Evolutionary conservation across 2,888 invertebrate genomes (phyloP).

Genomic region (Zygothrica quintamaculata): DNA sequence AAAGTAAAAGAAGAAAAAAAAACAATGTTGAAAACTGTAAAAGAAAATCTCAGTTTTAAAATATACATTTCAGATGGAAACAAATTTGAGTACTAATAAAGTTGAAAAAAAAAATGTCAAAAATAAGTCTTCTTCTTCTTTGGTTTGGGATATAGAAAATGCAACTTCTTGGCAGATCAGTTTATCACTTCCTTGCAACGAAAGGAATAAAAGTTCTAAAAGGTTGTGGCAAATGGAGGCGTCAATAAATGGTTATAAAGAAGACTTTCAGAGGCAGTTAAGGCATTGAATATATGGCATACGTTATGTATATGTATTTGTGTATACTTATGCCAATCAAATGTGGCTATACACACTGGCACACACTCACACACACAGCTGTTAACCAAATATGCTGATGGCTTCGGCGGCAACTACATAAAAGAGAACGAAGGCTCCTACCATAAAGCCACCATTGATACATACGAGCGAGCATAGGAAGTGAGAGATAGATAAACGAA

Average conservation of each 20-base stretch:
- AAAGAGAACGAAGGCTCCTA: conserved; percentile 36
- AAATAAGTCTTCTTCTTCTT: conserved; percentile 10
- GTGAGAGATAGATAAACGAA: conserved; percentile 34
- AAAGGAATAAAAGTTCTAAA: conserved; percentile 33
- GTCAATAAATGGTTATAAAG: conserved; percentile 52
- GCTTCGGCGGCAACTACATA: conserved; percentile 56
- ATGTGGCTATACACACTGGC: conserved; percentile 46
- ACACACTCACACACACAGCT: conserved; percentile 29
- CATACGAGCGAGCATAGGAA: conserved; percentile 27
- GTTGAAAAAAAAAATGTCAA: conserved; percentile 67
- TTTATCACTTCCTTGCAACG: conserved; percentile 11
- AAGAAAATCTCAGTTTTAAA: conserved; percentile 22
- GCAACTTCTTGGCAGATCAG: conserved; percentile 1
- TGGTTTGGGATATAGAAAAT: background rate
- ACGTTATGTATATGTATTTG: conserved; percentile 21
- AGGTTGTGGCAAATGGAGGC: conserved; percentile 25
- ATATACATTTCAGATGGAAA: conserved; percentile 47
- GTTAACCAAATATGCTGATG: conserved; percentile 64
- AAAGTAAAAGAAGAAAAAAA: conserved; percentile 17
- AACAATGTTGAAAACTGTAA: conserved; percentile 40
- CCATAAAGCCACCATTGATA: conserved; percentile 62
- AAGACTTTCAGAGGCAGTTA: conserved; percentile 58
- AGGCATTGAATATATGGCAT: conserved; percentile 47
- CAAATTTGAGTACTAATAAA: conserved; percentile 75
- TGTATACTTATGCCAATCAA: conserved; percentile 44